Evolutionary conservation across 2,888 invertebrate species (phyloP).

Genomic region (Hirtodrosophila cameraria): DNA sequence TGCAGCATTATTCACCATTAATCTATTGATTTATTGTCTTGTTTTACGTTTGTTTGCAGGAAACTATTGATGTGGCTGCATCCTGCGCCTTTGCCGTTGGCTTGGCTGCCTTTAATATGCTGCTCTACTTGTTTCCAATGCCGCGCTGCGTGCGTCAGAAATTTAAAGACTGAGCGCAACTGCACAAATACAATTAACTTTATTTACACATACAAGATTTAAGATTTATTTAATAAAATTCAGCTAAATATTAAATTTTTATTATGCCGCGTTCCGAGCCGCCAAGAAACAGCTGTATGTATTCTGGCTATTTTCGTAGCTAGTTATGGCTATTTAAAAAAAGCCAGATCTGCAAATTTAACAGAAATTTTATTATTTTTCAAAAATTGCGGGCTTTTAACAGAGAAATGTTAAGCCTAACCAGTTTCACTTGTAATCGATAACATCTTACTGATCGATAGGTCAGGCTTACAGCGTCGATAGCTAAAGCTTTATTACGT

Average conservation of each 20-base stretch:
- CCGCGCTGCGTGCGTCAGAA: slow-evolving; percentile 94
- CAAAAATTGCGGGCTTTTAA: too few relatives aligned
- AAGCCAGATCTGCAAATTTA: too few relatives aligned
- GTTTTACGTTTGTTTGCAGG: slow-evolving; percentile 84
- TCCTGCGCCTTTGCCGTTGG: slow-evolving; percentile 93
- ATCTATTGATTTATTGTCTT: slow-evolving; percentile 77
- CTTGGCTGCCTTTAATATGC: slow-evolving; percentile 92
- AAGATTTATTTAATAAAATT: slow-evolving; percentile 12
- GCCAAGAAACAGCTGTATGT: too few relatives aligned
- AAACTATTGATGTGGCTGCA: slow-evolving; percentile 91
- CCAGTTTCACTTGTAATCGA: too few relatives aligned
- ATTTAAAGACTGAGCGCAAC: slow-evolving; percentile 86
- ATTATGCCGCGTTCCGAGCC: too few relatives aligned
- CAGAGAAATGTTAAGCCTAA: too few relatives aligned
- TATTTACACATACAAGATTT: slow-evolving; percentile 9
- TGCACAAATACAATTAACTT: slow-evolving; percentile 16
- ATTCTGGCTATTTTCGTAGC: too few relatives aligned
- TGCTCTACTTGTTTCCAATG: slow-evolving; percentile 93
- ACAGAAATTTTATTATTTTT: too few relatives aligned
- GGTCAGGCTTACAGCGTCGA: not conserved
- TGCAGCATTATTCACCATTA: slow-evolving; percentile 84
- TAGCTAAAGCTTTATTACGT: not conserved
- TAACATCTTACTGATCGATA: slow-evolving; percentile 1
- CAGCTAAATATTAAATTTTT: not conserved
- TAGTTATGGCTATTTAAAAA: too few relatives aligned